Percentiles rank a stretch among this genome's conserved stretches.
phyloP scores from a whole-genome alignment of 2,888 invertebrate species.

The Crepidodera aurea region DNA sequence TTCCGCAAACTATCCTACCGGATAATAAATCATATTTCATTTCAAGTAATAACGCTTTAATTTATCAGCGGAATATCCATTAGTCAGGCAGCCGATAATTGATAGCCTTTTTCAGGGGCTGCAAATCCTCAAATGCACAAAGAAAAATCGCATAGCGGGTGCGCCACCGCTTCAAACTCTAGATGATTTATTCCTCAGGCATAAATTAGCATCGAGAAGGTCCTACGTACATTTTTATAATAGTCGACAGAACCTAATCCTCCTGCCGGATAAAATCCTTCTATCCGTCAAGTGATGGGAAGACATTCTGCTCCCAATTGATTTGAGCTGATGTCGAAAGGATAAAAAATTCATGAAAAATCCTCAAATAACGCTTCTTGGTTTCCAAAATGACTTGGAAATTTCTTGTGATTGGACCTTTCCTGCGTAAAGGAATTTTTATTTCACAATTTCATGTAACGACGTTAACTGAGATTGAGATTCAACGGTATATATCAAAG shows the following conservation, averaged over 20 bases:
- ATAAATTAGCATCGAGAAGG: slow-evolving; percentile 51
- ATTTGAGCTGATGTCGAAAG: slow-evolving; percentile 15
- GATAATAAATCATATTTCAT: slow-evolving; percentile 29
- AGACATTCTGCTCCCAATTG: slow-evolving; percentile 45
- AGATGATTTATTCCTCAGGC: slow-evolving; percentile 50
- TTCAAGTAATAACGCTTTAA: slow-evolving; percentile 25
- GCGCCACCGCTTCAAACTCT: slow-evolving; percentile 25
- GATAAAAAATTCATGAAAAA: slow-evolving; percentile 28
- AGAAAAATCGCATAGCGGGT: slow-evolving; percentile 32
- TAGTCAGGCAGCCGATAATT: slow-evolving; percentile 34
- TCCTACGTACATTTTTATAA: slow-evolving; percentile 52
- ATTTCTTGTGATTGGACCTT: slow-evolving; percentile 7
- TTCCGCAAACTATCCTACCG: slow-evolving; percentile 14
- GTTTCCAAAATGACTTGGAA: slow-evolving; percentile 14
- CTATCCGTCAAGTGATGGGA: slow-evolving; percentile 48
- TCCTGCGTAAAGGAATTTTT: background rate
- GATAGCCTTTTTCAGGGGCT: slow-evolving; percentile 31
- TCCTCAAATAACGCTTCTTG: slow-evolving; percentile 12
- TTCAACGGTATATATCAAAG: no score
- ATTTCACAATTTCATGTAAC: slow-evolving; percentile 5
- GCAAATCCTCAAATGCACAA: slow-evolving; percentile 27
- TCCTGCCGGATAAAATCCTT: slow-evolving; percentile 47
- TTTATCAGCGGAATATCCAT: slow-evolving; percentile 33
- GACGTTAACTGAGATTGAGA: slow-evolving; percentile 3
- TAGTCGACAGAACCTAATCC: slow-evolving; percentile 47